These are phyloP conservation scores for Oriolus oriolus DNA, from an alignment of 2,113 vertebrate species.

Conservation along the genomic window DNA sequence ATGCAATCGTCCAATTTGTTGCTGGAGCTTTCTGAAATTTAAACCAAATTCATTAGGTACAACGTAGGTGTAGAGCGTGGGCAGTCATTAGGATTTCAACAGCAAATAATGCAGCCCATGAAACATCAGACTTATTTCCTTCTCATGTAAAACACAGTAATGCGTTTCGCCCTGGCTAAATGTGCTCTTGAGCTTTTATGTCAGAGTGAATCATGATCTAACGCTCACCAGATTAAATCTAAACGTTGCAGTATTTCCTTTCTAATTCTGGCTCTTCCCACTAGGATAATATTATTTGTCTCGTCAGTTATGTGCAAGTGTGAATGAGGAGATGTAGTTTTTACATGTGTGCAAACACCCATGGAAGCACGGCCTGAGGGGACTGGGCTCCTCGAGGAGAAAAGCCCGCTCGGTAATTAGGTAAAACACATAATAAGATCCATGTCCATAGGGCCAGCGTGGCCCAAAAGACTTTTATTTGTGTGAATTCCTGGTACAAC, in stretches of 20 bases:
- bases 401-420: not conserved
- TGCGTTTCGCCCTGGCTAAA: not conserved
- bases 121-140: conserved; percentile 41
- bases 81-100: conserved; percentile 40
- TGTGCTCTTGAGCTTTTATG: conserved; percentile 48
- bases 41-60: not conserved
- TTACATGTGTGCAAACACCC: not conserved
- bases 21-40: not conserved
- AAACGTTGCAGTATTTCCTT: conserved; percentile 16
- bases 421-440: conserved; percentile 54
- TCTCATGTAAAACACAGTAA: not conserved
- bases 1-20: not conserved
- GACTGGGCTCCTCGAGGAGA: fast-evolving
- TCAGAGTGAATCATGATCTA: conserved; percentile 50
- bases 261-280: conserved; percentile 27
- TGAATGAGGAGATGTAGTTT: not conserved
- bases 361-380: not conserved
- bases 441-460: not conserved
- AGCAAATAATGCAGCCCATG: conserved; percentile 35
- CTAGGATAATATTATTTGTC: conserved; percentile 26
- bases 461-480: conserved; percentile 2
- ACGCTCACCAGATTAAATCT: conserved; percentile 31
- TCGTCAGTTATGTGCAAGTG: not conserved
- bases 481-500: not conserved
- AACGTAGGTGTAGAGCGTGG: not conserved